phyloP scores from a whole-genome alignment of 53 echinoderm and acorn worm species.

The Patiria pectinifera region DNA sequence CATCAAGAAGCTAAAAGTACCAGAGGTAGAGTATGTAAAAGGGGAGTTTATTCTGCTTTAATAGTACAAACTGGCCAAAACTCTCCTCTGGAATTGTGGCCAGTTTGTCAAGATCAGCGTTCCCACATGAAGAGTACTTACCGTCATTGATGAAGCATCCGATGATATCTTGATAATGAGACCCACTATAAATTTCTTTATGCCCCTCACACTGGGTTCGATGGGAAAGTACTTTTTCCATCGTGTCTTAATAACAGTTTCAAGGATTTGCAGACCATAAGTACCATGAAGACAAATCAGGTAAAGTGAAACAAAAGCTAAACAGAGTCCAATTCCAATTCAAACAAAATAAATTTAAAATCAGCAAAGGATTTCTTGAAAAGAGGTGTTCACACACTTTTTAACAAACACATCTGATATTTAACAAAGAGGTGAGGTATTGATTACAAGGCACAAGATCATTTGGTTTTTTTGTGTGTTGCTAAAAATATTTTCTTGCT shows the following conservation, averaged over 20 bases:
- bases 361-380: too few species aligned
- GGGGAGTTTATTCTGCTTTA: too few species aligned
- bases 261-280: slow-evolving; percentile 97
- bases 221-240: slow-evolving; percentile 97
- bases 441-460: not conserved
- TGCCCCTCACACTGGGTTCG: slow-evolving; percentile 98
- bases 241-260: slow-evolving; percentile 95
- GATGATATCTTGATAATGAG: slow-evolving; percentile 99
- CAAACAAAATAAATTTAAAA: not conserved
- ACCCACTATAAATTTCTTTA: slow-evolving; percentile 99
- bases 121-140: slow-evolving; percentile 54
- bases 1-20: too few species aligned
- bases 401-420: not conserved
- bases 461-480: too few species aligned
- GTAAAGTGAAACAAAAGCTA: not conserved
- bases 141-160: slow-evolving; percentile 73
- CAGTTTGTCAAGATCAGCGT: not conserved
- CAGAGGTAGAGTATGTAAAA: too few species aligned
- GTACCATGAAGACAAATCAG: slow-evolving; percentile 75
- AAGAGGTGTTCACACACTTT: too few species aligned
- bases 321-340: not conserved
- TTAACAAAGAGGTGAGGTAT: too few species aligned
- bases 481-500: not conserved
- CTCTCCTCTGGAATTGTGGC: not conserved
- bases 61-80: too few species aligned